Percentiles rank a stretch among this genome's conserved stretches.
Evolutionary conservation across 2,888 invertebrate species (phyloP).

Genomic region (Subacronicta megacephala): DNA sequence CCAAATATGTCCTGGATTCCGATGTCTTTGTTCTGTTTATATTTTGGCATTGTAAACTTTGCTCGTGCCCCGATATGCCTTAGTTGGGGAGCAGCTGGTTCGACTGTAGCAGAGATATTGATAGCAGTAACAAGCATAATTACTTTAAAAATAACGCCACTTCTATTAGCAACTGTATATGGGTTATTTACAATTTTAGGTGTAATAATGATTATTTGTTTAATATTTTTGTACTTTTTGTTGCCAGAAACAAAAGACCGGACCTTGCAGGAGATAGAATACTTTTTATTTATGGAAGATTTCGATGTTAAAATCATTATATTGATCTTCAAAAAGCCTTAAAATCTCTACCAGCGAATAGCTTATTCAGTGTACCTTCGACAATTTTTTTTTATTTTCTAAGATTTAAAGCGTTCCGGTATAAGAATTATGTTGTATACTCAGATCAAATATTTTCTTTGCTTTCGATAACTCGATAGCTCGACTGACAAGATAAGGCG

Average conservation of each 20-base stretch:
- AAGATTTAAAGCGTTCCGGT: too few species aligned
- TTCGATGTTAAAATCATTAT: slow-evolving; percentile 18
- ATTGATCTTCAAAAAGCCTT: neutral
- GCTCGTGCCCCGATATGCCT: slow-evolving; percentile 60
- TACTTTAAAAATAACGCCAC: slow-evolving; percentile 46
- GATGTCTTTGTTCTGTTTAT: slow-evolving; percentile 52
- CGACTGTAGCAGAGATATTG: slow-evolving; percentile 51
- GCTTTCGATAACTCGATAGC: too few species aligned
- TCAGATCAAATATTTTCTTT: too few species aligned
- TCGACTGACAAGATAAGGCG: too few species aligned
- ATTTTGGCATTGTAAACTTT: slow-evolving; percentile 58
- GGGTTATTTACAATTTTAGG: slow-evolving; percentile 64
- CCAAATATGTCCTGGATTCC: slow-evolving; percentile 52
- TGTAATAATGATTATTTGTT: slow-evolving; percentile 43
- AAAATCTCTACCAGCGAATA: too few species aligned
- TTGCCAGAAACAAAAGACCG: slow-evolving; percentile 65
- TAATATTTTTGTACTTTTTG: slow-evolving; percentile 57
- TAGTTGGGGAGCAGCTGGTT: slow-evolving; percentile 59
- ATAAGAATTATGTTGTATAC: too few species aligned
- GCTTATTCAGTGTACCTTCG: too few species aligned
- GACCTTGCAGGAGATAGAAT: slow-evolving; percentile 63
- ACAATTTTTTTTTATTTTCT: too few species aligned
- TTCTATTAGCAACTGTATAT: slow-evolving; percentile 53
- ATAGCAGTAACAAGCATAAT: slow-evolving; percentile 43
- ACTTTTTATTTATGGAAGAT: slow-evolving; percentile 57